Evolutionary conservation across 2,113 vertebrate genomes (phyloP), one percentile per base, ranked within the genome.

Genomic region (Tauraco erythrolophus): DNA sequence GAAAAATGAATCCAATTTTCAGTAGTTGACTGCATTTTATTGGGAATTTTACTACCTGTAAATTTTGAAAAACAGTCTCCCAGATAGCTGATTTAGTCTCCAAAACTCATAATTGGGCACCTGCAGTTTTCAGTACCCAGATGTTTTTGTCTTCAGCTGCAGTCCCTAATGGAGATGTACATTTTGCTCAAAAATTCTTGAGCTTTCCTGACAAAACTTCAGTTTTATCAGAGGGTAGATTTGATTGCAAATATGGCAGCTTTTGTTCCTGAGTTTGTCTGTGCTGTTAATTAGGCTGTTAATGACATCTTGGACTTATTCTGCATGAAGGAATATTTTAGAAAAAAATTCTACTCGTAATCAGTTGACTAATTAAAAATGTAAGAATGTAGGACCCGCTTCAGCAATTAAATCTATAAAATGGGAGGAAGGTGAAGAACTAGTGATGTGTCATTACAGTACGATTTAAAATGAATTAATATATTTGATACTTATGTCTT

Each of bases 301-400:
- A 89, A 72, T 87, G 86, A 94, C 57, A 61, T 88, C 86, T 57
- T 72, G 48, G 57, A 41, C 53, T 93, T 95, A 70, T 4, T 80
- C 33, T 72, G 45, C 64, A 21, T 56, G 35, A 86, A 68, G 35
- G 24, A 92, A 13, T 87, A 69, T 94, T 95, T 94, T 94, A 79
- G 83, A 62, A 86, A 94, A 64, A 39, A 81, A 37, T 11, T n/a
- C 27, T 84, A 27, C 19, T 81, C 1, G 0, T 81, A 82, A 81
- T 93, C 35, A 70, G 48, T 64, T 61, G 35, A 77, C 58, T 92
- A 95, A 94, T 94, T 89, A 94, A 84, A 94, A 81, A 69, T 75
- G 22, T 60, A 82, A 87, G 77, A 91, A 23, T 65, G 58, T 68
- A 82, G 57, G 28, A 84, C 41, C 12, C 17, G 41, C 28, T 82